phyloP scores from a whole-genome alignment of 2,113 vertebrate species.

The Gracilinanus agilis region DNA sequence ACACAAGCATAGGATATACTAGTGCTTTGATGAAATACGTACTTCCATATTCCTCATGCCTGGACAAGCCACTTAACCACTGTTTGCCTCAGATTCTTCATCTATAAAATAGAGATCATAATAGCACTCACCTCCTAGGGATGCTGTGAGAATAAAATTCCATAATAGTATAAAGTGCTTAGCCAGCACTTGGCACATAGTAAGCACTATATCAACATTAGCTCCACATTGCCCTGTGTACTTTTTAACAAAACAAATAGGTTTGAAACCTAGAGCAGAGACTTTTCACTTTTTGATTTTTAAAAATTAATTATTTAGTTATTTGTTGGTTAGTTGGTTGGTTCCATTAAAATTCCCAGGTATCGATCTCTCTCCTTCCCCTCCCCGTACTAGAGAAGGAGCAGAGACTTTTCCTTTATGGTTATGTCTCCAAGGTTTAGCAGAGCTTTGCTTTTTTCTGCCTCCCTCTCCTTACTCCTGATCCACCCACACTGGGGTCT shows the following conservation, averaged over 20 bases:
- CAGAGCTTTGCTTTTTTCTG: background rate
- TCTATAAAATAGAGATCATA: background rate
- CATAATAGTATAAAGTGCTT: background rate
- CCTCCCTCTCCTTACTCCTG: background rate
- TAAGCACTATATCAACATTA: background rate
- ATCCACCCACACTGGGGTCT: background rate
- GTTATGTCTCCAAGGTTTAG: background rate
- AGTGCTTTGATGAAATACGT: no score
- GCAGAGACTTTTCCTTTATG: background rate
- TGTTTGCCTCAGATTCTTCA: background rate
- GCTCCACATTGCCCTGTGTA: background rate
- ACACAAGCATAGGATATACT: no score
- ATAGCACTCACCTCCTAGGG: background rate
- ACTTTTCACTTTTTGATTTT: background rate
- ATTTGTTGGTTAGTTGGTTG: no score
- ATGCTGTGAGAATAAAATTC: background rate
- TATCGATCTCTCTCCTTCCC: no score
- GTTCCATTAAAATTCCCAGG: no score
- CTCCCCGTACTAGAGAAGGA: background rate
- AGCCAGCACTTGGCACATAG: background rate
- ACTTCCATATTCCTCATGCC: no score
- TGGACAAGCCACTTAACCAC: background rate
- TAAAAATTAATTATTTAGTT: no score
- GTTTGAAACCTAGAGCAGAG: background rate
- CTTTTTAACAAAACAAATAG: background rate